These are phyloP conservation scores for Lithosia quadra DNA, from an alignment of 2,888 invertebrate genomes.

Conservation along the genomic window DNA sequence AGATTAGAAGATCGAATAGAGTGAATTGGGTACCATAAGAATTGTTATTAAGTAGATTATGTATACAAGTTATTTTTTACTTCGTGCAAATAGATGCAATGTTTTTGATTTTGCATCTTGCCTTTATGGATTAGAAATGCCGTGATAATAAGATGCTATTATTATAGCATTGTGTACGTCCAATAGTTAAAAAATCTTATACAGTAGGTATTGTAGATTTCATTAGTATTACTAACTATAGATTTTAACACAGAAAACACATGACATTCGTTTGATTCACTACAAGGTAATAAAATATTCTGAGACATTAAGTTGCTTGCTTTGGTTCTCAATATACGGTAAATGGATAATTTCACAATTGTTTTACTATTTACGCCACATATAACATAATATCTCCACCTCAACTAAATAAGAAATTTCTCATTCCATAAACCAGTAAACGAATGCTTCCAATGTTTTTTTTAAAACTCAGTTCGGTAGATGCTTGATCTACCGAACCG, in stretches of 20 bases:
- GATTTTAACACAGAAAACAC: conserved; percentile 55
- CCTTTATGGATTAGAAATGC: conserved; percentile 52
- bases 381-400: neutral
- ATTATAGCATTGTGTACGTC: conserved; percentile 57
- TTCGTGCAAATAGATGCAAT: conserved; percentile 37
- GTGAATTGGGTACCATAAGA: conserved; percentile 25
- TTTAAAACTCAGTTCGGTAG: too few relatives aligned
- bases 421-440: too few relatives aligned
- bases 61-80: conserved; percentile 30
- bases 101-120: conserved; percentile 58
- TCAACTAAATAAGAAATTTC: too few relatives aligned
- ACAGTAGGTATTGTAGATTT: conserved; percentile 68
- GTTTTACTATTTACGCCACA: conserved; percentile 23
- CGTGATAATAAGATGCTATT: conserved; percentile 52
- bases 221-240: conserved; percentile 55
- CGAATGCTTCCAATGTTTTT: too few relatives aligned
- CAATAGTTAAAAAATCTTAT: conserved; percentile 65
- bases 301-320: conserved; percentile 74
- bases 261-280: conserved; percentile 61
- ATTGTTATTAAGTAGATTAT: conserved; percentile 2
- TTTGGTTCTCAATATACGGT: conserved; percentile 75
- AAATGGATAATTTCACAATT: conserved; percentile 48
- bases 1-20: conserved; percentile 37
- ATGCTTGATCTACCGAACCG: too few relatives aligned
- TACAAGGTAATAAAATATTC: conserved; percentile 56